Conservation (phyloP, 2,113 vertebrate genomes). For the Pollimyrus isidori region DNA sequence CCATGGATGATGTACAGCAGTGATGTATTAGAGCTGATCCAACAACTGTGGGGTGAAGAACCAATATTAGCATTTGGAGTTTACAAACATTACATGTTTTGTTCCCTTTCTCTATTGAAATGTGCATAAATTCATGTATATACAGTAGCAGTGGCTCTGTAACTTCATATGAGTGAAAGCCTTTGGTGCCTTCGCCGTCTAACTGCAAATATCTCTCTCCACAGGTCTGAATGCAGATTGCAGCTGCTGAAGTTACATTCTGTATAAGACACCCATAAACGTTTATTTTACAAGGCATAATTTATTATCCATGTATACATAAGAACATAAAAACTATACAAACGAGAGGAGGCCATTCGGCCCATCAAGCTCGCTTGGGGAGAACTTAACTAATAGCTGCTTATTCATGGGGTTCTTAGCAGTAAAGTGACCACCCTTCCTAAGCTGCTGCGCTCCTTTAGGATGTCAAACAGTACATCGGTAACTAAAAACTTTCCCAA, state of each 20-base stretch:
- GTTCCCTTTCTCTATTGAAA: not conserved
- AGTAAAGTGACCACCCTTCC: not conserved
- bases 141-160: not conserved
- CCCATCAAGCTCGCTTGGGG: no score
- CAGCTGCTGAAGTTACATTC: not conserved
- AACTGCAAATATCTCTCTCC: not conserved
- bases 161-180: not conserved
- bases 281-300: not conserved
- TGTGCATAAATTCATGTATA: not conserved
- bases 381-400: no score
- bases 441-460: not conserved
- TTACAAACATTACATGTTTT: not conserved
- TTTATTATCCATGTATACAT: not conserved
- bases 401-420: not conserved
- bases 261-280: not conserved
- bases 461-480: not conserved
- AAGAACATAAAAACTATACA: no score
- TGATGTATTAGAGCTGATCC: constrained; percentile 94
- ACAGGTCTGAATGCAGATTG: not conserved
- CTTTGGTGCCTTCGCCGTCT: not conserved
- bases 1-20: constrained; percentile 96
- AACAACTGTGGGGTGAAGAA: constrained; percentile 68
- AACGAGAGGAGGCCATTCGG: no score
- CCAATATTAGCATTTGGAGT: not conserved
- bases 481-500: not conserved